Conservation (phyloP, 1,140 invertebrate genomes). For the Lepidostoma basale region DNA sequence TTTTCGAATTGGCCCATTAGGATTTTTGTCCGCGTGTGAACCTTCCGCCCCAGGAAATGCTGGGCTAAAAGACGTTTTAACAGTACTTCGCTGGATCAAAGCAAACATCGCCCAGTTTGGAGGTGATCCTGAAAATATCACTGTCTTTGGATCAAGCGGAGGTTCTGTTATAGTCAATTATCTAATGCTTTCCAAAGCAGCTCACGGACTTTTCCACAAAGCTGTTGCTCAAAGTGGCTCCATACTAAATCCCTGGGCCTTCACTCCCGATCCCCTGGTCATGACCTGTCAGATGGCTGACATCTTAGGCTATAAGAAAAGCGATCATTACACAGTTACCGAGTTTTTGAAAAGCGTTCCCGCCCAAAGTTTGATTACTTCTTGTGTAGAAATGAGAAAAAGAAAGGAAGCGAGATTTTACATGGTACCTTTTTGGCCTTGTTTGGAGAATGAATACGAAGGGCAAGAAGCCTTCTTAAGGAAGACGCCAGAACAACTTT, state of each 20-base stretch:
- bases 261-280: constrained; percentile 10
- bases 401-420: not conserved
- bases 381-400: not conserved
- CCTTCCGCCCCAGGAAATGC: constrained; percentile 1
- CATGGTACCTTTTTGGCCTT: not conserved
- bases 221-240: constrained; percentile 27
- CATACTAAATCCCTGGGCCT: constrained; percentile 24
- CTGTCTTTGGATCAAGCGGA: not conserved
- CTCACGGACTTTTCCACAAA: not conserved
- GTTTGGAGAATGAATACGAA: constrained; percentile 7
- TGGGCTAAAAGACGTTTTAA: constrained; percentile 3
- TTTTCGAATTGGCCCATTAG: constrained; percentile 8
- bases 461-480: constrained; percentile 10
- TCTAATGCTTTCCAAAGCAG: not conserved
- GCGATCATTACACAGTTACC: not conserved
- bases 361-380: not conserved
- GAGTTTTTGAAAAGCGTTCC: constrained; percentile 3
- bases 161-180: not conserved
- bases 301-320: not conserved
- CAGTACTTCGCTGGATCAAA: not conserved
- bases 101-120: constrained; percentile 5
- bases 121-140: constrained; percentile 14
- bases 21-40: constrained; percentile 10
- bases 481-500: not conserved
- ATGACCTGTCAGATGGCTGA: not conserved